phyloP scores from a whole-genome alignment of 2,888 invertebrate genomes.

The Drosophila cognata region DNA sequence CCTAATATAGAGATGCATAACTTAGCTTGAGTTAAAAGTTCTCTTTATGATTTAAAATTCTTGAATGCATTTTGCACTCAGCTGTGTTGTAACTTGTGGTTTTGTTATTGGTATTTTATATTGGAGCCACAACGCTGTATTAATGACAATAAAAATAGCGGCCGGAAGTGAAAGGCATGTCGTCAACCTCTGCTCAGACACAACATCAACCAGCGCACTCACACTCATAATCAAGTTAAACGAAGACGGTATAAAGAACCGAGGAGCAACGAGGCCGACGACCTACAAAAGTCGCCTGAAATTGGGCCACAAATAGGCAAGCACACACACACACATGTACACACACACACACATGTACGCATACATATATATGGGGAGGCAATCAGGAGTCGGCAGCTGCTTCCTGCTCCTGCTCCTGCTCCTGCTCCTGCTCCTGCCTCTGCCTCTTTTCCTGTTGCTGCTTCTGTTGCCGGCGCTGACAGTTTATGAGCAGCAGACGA shows the following conservation, averaged over 20 bases:
- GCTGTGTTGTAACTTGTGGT: not conserved
- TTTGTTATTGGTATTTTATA: not conserved
- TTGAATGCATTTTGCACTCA: not conserved
- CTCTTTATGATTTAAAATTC: not conserved
- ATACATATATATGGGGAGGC: not conserved
- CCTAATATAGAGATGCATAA: not conserved
- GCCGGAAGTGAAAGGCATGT: constrained; percentile 19
- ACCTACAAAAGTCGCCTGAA: constrained; percentile 58
- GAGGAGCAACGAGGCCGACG: constrained; percentile 53
- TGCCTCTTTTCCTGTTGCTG: constrained; percentile 3
- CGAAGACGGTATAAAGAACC: constrained; percentile 32
- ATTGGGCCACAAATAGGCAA: constrained; percentile 62
- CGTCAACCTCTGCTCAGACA: constrained; percentile 33
- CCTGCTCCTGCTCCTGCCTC: not conserved
- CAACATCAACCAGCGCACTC: constrained; percentile 15
- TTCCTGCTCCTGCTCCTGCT: constrained; percentile 35
- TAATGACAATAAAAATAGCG: constrained; percentile 14
- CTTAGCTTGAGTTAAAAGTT: not conserved
- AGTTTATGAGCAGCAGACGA: constrained; percentile 49
- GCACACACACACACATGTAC: constrained; percentile 12
- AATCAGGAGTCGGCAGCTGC: constrained; percentile 43
- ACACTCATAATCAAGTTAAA: constrained; percentile 15
- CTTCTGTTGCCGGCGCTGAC: constrained; percentile 45
- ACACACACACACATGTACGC: not conserved
- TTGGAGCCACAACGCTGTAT: not conserved